These are phyloP conservation scores for Drosophila infuscata DNA, from an alignment of 2,888 invertebrate species.

Conservation along the genomic window DNA sequence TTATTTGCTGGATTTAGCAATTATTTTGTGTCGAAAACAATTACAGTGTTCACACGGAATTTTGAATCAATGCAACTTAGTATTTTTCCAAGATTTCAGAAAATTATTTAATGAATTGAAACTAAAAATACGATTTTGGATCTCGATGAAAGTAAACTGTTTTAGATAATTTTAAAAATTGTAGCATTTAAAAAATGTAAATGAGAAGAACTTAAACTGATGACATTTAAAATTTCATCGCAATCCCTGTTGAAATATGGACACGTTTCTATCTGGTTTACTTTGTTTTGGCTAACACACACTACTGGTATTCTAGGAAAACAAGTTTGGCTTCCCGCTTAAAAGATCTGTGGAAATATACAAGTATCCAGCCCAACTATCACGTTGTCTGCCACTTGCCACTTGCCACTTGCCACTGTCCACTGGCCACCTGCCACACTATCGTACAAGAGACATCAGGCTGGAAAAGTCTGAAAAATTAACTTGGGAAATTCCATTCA, in stretches of 20 bases:
- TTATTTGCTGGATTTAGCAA: slow-evolving; percentile 21
- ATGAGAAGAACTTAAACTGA: not conserved
- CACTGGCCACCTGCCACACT: slow-evolving; percentile 8
- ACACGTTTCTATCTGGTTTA: not conserved
- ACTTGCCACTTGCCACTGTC: not conserved
- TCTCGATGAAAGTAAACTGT: not conserved
- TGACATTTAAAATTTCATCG: slow-evolving; percentile 11
- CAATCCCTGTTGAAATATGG: slow-evolving; percentile 11
- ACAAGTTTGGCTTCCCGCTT: slow-evolving; percentile 22
- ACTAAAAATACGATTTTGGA: not conserved
- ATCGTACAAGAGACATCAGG: not conserved
- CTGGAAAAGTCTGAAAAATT: not conserved
- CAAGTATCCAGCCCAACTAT: slow-evolving; percentile 11
- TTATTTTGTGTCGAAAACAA: slow-evolving; percentile 17
- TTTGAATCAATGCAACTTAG: not conserved
- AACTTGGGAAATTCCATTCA: slow-evolving; percentile 12
- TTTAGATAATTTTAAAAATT: not conserved
- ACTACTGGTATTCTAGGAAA: slow-evolving; percentile 23
- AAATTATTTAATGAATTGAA: not conserved
- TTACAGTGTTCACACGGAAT: slow-evolving; percentile 2
- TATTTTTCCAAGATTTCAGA: not conserved
- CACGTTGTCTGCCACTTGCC: slow-evolving; percentile 3
- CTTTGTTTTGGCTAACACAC: not conserved
- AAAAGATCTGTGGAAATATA: slow-evolving; percentile 19
- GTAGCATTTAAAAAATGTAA: not conserved